Percentiles rank a stretch among this genome's conserved stretches.
Conservation (phyloP, 1,140 invertebrate species). For the Diploscapter pachys region DNA sequence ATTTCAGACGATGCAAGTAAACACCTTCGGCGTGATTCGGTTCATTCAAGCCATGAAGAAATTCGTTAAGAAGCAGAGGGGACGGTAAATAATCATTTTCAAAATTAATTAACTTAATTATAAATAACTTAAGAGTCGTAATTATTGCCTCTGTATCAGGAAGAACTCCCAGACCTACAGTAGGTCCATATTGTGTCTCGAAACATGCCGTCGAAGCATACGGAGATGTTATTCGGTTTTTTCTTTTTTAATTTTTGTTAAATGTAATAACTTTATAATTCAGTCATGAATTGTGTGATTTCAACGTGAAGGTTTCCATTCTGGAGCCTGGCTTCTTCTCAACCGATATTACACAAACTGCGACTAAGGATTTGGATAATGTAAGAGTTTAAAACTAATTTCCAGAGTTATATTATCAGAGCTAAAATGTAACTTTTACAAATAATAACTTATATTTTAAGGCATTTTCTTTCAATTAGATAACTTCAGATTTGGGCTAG, state of each 20-base stretch:
- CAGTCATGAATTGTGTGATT: constrained; percentile 33
- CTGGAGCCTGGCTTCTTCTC: constrained; percentile 35
- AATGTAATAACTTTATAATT: not conserved
- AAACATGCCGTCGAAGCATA: constrained; percentile 35
- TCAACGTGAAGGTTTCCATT: constrained; percentile 22
- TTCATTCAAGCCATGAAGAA: constrained; percentile 25
- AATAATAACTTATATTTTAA: not conserved
- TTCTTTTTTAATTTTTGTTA: not conserved
- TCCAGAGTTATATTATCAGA: not conserved
- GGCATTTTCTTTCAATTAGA: not conserved
- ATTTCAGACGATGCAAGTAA: constrained; percentile 31
- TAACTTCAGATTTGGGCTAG: constrained; percentile 22
- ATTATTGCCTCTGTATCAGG: constrained; percentile 32
- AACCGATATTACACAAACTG: constrained; percentile 32
- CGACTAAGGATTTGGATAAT: constrained; percentile 31
- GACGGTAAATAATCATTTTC: not conserved
- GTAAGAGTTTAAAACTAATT: not conserved
- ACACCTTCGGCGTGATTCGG: constrained; percentile 32
- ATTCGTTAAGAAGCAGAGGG: constrained; percentile 30
- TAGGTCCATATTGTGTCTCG: constrained; percentile 33
- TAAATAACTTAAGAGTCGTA: constrained; percentile 8
- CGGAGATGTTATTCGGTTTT: constrained; percentile 11
- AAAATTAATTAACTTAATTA: too few relatives aligned
- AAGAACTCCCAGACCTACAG: constrained; percentile 32
- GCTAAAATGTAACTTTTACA: not conserved